A percentile compares a stretch with the other conserved stretches of the same genome.
phyloP scores from a whole-genome alignment of 2,113 vertebrate species.

The Tichodroma muraria region DNA sequence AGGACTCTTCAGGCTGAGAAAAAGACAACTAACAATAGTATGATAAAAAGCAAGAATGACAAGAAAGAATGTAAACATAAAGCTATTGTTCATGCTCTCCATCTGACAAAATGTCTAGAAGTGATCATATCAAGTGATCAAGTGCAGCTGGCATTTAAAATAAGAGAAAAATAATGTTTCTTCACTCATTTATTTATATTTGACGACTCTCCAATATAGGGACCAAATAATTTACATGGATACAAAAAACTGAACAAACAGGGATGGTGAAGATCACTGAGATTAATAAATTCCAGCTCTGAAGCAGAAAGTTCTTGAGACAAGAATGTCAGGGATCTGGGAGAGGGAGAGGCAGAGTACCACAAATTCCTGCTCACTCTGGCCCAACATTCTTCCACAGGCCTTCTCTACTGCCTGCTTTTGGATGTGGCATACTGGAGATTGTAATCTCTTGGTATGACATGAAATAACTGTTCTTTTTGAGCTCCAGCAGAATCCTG shows the following conservation, averaged over 20 bases:
- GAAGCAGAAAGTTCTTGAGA: not conserved
- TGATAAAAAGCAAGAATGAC: not conserved
- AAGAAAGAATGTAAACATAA: not conserved
- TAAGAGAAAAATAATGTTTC: not conserved
- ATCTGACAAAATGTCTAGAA: not conserved
- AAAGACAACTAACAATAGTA: not conserved
- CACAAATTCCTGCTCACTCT: not conserved
- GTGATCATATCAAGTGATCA: not conserved
- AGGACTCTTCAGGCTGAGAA: not conserved
- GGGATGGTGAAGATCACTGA: not conserved
- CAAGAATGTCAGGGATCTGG: not conserved
- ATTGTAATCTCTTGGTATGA: not conserved
- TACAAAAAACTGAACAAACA: not conserved
- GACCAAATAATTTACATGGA: fast-evolving
- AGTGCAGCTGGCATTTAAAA: not conserved
- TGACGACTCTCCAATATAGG: not conserved
- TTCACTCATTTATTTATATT: not conserved
- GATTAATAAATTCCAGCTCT: not conserved
- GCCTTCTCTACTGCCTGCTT: not conserved
- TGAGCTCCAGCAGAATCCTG: not conserved
- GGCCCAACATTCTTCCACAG: not conserved
- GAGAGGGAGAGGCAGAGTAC: not conserved
- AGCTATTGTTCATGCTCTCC: not conserved
- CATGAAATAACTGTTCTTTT: not conserved
- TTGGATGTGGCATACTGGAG: not conserved